Percentiles rank a stretch among this genome's conserved stretches.
These are phyloP conservation scores for Hydroisotoma schaefferi DNA, from an alignment of 2,888 invertebrate genomes.

Conservation along the genomic window DNA sequence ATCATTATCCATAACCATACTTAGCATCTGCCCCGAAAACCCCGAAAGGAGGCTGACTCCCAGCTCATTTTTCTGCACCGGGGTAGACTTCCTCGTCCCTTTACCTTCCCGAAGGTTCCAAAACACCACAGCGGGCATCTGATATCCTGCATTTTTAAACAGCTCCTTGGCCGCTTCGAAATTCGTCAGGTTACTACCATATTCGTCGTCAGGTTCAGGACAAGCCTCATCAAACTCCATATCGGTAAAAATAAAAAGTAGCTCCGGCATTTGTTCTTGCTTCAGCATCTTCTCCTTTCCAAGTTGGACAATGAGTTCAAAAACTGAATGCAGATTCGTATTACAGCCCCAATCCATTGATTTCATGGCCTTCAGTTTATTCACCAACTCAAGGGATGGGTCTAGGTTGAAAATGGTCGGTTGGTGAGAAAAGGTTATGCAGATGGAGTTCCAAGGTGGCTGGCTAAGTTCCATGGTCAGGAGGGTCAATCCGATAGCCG, in stretches of 20 bases:
- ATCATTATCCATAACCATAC: too few species aligned
- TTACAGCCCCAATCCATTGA: constrained; percentile 32
- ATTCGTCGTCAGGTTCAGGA: too few species aligned
- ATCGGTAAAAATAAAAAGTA: constrained; percentile 36
- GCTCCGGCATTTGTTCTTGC: constrained; percentile 31
- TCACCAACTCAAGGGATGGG: constrained; percentile 10
- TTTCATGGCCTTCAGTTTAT: constrained; percentile 17
- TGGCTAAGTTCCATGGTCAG: constrained; percentile 26
- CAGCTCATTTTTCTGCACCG: constrained; percentile 29
- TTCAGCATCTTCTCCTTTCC: constrained; percentile 22
- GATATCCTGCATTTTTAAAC: constrained; percentile 23
- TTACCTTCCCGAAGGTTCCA: constrained; percentile 34
- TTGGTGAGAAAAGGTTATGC: constrained; percentile 30
- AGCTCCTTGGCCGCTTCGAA: constrained; percentile 25
- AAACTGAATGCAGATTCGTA: constrained; percentile 31
- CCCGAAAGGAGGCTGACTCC: too few species aligned
- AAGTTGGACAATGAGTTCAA: constrained; percentile 23
- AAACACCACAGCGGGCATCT: constrained; percentile 34
- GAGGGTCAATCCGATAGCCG: constrained; percentile 38
- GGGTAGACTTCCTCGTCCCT: constrained; percentile 23
- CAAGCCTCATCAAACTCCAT: constrained; percentile 40
- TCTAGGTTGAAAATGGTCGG: constrained; percentile 23
- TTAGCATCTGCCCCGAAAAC: too few species aligned
- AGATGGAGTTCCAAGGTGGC: constrained; percentile 29
- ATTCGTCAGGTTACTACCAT: constrained; percentile 20